These are phyloP conservation scores for Indicator indicator DNA, from an alignment of 2,113 vertebrate genomes.

Conservation along the genomic window DNA sequence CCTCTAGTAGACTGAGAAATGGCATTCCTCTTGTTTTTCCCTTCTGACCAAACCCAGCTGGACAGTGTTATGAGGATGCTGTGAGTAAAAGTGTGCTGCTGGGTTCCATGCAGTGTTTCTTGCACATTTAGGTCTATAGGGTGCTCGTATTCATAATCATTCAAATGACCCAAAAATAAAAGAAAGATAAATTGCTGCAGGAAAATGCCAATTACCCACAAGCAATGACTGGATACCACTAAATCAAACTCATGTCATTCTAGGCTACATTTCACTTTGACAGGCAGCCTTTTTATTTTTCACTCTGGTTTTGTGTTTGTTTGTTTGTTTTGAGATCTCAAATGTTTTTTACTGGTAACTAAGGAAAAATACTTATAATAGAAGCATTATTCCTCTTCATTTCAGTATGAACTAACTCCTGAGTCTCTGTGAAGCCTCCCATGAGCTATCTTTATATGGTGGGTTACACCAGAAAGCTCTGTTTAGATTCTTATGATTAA, in stretches of 20 bases:
- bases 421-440: background rate
- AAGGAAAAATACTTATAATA: background rate
- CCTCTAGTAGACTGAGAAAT: background rate
- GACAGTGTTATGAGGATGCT: background rate
- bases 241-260: background rate
- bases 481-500: background rate
- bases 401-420: background rate
- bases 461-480: slow-evolving; percentile 4
- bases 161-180: background rate
- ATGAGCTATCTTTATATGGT: background rate
- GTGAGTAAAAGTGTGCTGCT: background rate
- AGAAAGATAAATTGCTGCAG: background rate
- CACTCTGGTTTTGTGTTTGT: background rate
- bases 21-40: background rate
- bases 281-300: background rate
- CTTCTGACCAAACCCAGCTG: background rate
- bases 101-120: background rate
- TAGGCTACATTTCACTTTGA: background rate
- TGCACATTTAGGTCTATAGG: background rate
- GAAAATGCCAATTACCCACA: background rate
- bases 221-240: background rate
- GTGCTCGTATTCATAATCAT: background rate
- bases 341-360: background rate
- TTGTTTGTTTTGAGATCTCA: background rate
- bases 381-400: background rate